Evolutionary conservation across 2,113 vertebrate genomes (phyloP).

Genomic region (Petrocephalus zakoni): DNA sequence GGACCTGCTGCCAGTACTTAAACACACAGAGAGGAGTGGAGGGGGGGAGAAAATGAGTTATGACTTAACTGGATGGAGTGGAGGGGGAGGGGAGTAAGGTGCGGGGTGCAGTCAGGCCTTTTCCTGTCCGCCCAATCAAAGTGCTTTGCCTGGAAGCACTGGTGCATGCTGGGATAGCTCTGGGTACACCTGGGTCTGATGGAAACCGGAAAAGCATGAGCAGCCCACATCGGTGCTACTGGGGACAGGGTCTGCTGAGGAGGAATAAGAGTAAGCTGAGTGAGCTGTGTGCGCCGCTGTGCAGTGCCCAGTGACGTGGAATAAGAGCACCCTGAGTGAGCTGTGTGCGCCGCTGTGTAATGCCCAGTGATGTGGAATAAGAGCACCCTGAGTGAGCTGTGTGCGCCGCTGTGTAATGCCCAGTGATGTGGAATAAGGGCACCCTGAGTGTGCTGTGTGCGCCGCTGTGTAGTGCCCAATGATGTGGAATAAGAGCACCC

Average conservation of each 20-base stretch:
- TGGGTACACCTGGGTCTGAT: neutral
- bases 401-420: neutral
- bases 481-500: neutral
- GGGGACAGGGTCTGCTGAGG: neutral
- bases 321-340: neutral
- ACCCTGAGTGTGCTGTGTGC: neutral
- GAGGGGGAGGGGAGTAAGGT: neutral
- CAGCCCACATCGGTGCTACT: neutral
- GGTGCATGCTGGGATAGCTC: constrained; percentile 2
- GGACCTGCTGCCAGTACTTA: neutral
- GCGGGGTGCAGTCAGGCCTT: neutral
- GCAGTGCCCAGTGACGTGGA: too few relatives aligned
- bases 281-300: neutral
- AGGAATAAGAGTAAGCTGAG: neutral
- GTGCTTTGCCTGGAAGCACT: neutral
- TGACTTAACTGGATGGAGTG: neutral
- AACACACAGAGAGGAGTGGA: neutral
- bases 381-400: neutral
- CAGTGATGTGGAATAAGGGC: neutral
- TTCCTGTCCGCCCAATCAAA: neutral
- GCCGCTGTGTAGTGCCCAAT: neutral
- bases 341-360: neutral
- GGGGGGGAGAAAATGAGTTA: neutral
- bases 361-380: neutral
- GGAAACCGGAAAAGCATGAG: neutral